Conservation (phyloP, 2,888 invertebrate genomes). For the Oligia latruncula region DNA sequence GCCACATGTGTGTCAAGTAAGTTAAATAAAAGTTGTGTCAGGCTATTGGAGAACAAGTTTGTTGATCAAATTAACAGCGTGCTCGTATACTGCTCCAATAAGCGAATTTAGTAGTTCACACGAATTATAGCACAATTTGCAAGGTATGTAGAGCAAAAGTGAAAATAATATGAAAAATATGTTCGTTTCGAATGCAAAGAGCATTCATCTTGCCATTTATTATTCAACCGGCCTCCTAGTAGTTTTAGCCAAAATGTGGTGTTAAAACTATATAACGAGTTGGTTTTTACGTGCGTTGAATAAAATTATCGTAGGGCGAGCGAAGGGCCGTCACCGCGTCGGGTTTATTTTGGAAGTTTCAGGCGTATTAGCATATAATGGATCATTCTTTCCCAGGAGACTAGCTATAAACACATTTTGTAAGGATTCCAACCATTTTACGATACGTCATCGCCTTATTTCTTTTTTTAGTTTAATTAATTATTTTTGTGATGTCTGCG, state of each 20-base stretch:
- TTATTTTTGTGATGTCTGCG: neutral
- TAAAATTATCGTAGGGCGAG: conserved; percentile 14
- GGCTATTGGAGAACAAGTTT: conserved; percentile 1
- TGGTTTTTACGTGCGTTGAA: conserved; percentile 33
- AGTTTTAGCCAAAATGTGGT: conserved; percentile 30
- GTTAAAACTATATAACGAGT: conserved; percentile 40
- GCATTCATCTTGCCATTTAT: conserved; percentile 30
- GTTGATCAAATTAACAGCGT: conserved; percentile 8
- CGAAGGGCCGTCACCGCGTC: neutral
- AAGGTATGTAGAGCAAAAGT: neutral
- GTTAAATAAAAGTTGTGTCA: neutral
- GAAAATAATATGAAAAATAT: neutral
- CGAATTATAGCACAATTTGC: neutral
- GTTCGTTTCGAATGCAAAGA: conserved; percentile 1
- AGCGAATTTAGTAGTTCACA: conserved; percentile 5
- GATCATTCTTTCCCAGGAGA: conserved; percentile 4
- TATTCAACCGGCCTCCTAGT: conserved; percentile 22
- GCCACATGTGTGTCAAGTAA: neutral
- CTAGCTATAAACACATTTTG: neutral
- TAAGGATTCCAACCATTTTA: neutral
- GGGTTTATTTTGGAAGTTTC: conserved; percentile 8
- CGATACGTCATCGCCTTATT: neutral
- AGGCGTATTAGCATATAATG: conserved; percentile 28
- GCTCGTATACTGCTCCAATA: conserved; percentile 5
- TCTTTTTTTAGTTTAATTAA: neutral